Base-by-base conservation (phyloP, 2,888 invertebrate genomes). In the Cryptocheilus praepositus region DNA sequence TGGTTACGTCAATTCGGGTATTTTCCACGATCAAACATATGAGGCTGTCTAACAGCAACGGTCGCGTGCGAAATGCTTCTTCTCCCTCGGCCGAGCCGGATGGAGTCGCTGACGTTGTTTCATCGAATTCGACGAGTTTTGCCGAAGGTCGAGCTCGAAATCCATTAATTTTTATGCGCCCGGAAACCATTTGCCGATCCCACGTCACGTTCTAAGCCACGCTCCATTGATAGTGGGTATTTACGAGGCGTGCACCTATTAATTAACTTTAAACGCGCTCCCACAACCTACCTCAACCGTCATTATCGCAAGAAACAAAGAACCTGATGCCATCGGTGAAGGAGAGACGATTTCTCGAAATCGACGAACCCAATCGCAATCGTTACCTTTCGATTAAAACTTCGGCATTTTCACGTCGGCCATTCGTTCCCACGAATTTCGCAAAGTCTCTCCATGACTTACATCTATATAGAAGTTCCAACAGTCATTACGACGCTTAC, bases 91-190 rank as follows among this genome's bases (percentile, higher is more conserved):
- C 13, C 36, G 36, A 11, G 11, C 7, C 13, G 36, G 36, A 11
- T 11, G 36, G 36, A 36, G 61, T 36, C 66, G 70, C 71, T 73
- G 73, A 65, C 4, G 54, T 28, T 11, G 57, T 70, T 28, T 55
- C 56, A 36, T 7, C 51, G 57, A 73, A 69, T 54, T 54, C 51
- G 61, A 11, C 36, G 64, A 70, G 61, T 74, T 43, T 52, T 51
- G 15, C 55, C 61, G 66, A 80, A 79, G 74, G 73, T 69, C 74
- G 74, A 71, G 49, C 66, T 61, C 61, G 67, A 74, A 75, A 75
- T 80, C 81, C 81, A 83, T 84, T 83, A 82, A 83, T 77, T 84
- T 82, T 82, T 78, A 79, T 75, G 79, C 81, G 79, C 76, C 76
- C 77, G 82, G 69, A 81, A 80, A 79, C 77, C 73, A 76, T 78